Evolutionary conservation across 2,113 vertebrate species (phyloP), one percentile per base, ranked within the genome.

Genomic region (Triplophysa siluroides): DNA sequence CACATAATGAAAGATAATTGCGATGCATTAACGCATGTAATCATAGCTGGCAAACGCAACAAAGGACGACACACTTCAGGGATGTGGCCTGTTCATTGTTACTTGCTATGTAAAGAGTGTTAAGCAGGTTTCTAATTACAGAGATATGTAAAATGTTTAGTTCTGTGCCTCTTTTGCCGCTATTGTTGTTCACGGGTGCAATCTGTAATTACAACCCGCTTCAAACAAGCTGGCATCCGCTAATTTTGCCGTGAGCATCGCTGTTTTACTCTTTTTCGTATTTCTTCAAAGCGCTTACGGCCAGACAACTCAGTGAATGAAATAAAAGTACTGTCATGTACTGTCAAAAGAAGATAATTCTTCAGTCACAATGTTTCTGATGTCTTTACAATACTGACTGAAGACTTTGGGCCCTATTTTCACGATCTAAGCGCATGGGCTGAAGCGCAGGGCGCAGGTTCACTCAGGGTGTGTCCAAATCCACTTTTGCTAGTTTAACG

Each of bases 91-190:
- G 69, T 66, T n/a, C 76, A 84, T 81, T 76, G 83, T 84, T 84
- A 76, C 54, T 47, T 10, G 45, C 62, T 79, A 61, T 60, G 41
- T 50, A 78, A 74, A 74, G 33, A 56, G 66, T 75, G 79, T 70
- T 75, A 75, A 78, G 67, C 33, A 47, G 63, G 69, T 62, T 78
- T 76, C 45, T 84, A 82, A 84, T 84, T 81, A 82, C 80, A 79
- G 83, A 71, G 80, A 81, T 50, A 68, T 84, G 83, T 76, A 79
- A 84, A 84, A 67, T 81, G 70, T 84, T 82, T 81, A 50, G 79
- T 61, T 70, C 69, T 66, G 64, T 45, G 68, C 60, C 67, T 61
- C 72, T 62, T 76, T 81, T 81, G 69, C 65, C 50, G 50, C 79
- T 65, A 76, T 79, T 82, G 80, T 78, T 82, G 71, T 84, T 43